Evolutionary conservation across 1,140 invertebrate genomes (phyloP).

Genomic region (Anastrepha obliqua): DNA sequence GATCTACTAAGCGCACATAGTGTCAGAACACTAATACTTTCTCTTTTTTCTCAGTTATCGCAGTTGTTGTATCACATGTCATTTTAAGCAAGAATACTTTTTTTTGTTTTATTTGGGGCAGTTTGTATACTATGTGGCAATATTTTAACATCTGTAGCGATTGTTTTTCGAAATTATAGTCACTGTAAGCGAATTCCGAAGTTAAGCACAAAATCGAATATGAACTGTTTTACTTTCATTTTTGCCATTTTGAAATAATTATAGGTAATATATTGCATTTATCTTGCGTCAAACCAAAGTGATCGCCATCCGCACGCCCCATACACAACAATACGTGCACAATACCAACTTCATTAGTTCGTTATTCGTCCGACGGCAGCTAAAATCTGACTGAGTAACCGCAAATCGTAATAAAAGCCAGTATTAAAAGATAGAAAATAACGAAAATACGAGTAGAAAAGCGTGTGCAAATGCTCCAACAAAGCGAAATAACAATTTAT

Average conservation of each 20-base stretch:
- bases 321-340: neutral
- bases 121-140: neutral
- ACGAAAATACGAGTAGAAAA: constrained; percentile 30
- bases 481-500: constrained; percentile 26
- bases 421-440: constrained; percentile 20
- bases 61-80: constrained; percentile 21
- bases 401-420: constrained; percentile 36
- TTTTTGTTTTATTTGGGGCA: neutral
- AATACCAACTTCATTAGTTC: neutral
- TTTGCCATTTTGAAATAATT: neutral
- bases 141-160: neutral
- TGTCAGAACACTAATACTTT: constrained; percentile 12
- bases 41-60: constrained; percentile 6
- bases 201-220: neutral
- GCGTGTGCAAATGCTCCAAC: neutral
- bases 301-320: neutral
- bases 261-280: neutral
- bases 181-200: neutral
- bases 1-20: neutral
- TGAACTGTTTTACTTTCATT: constrained; percentile 17
- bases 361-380: neutral
- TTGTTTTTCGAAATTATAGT: neutral
- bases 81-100: neutral
- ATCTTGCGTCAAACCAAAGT: neutral
- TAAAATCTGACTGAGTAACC: constrained; percentile 21